These are phyloP conservation scores for mouse (Mus musculus) DNA, from an alignment of 2,113 vertebrate genomes.

Conservation along the genomic window DNA sequence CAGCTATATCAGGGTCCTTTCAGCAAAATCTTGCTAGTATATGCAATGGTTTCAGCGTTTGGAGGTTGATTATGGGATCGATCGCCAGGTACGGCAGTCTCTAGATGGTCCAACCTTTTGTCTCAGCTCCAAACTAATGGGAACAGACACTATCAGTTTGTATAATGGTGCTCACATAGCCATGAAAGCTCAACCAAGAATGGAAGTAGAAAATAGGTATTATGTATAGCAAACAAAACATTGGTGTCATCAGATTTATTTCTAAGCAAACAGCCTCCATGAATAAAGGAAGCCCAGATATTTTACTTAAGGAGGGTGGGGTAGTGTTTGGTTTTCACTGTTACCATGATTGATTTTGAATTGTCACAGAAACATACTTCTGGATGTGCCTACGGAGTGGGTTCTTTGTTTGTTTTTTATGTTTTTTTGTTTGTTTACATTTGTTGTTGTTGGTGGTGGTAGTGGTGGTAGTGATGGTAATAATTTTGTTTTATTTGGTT, in stretches of 20 bases:
- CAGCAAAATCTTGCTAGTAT: too few species aligned
- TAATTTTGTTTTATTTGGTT: not conserved
- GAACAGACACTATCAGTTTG: too few species aligned
- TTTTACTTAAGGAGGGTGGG: not conserved
- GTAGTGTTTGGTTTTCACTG: not conserved
- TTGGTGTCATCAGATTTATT: not conserved
- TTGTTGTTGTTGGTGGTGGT: too few species aligned
- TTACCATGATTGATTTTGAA: not conserved
- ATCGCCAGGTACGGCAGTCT: too few species aligned
- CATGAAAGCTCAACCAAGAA: not conserved
- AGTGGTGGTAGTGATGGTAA: too few species aligned
- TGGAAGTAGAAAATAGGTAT: not conserved
- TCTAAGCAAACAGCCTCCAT: not conserved
- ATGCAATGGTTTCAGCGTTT: too few species aligned
- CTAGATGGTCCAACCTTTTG: too few species aligned
- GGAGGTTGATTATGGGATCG: too few species aligned
- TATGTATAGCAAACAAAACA: not conserved
- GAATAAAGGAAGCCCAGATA: not conserved
- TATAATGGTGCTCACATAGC: not conserved
- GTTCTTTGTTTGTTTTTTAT: too few species aligned
- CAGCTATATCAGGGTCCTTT: too few species aligned
- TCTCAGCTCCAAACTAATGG: not conserved
- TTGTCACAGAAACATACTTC: not conserved
- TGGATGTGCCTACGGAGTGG: not conserved
- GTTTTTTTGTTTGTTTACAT: too few species aligned